Conservation (phyloP, 2,797 vertebrate genomes). For the Diplodus sargus region DNA sequence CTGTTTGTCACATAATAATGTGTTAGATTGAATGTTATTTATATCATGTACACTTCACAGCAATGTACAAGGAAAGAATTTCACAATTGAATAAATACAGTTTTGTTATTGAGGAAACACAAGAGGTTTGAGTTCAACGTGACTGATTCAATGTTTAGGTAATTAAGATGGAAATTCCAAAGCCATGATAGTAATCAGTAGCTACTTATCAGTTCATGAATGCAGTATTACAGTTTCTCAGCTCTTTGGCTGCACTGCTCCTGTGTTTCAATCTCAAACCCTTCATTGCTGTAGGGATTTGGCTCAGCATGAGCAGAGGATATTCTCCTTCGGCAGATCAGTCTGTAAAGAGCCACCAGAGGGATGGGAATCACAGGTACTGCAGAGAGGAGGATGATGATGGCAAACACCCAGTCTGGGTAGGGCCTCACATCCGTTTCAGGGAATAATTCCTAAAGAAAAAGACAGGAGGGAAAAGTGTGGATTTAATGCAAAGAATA, state of each 20-base stretch:
- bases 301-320: not conserved
- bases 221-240: not conserved
- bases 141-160: not conserved
- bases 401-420: slow-evolving; percentile 86
- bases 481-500: no score
- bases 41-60: not conserved
- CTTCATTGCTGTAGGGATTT: slow-evolving; percentile 58
- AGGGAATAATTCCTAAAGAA: slow-evolving; percentile 87
- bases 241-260: not conserved
- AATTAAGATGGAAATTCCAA: slow-evolving; percentile 7
- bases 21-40: not conserved
- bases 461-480: not conserved
- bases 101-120: not conserved
- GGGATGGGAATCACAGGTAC: slow-evolving; percentile 86
- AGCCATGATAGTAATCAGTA: slow-evolving; percentile 2
- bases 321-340: slow-evolving; percentile 49
- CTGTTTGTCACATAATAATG: not conserved
- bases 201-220: slow-evolving; percentile 6
- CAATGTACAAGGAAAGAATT: not conserved
- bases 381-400: slow-evolving; percentile 83
- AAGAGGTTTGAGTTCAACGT: not conserved
- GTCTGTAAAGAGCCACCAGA: slow-evolving; percentile 79
- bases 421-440: slow-evolving; percentile 81
- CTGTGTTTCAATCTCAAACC: slow-evolving; percentile 57
- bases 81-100: slow-evolving; percentile 30